A percentile compares a stretch with the other conserved stretches of the same genome.
These are phyloP conservation scores for Agrotis ipsilon DNA, from an alignment of 2,888 invertebrate genomes.

Conservation along the genomic window DNA sequence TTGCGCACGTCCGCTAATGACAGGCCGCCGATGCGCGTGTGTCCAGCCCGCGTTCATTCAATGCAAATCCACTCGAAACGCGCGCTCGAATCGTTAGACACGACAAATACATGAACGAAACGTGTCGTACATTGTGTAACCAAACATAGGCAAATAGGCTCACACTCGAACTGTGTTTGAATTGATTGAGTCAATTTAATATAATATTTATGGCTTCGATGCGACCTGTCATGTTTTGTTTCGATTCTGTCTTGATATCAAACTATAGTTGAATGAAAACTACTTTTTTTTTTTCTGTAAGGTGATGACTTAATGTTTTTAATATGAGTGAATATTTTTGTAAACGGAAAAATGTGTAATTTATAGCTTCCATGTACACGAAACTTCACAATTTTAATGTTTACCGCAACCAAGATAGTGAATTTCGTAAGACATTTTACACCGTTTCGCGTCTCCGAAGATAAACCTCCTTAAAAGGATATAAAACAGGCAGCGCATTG, in stretches of 20 bases:
- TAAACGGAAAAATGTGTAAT: constrained; percentile 24
- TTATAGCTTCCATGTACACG: constrained; percentile 40
- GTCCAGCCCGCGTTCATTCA: constrained; percentile 89
- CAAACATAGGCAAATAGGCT: constrained; percentile 56
- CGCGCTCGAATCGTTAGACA: constrained; percentile 79
- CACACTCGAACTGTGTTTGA: constrained; percentile 52
- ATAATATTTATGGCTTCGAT: constrained; percentile 52
- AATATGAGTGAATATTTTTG: neutral
- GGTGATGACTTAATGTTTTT: constrained; percentile 25
- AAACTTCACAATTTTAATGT: constrained; percentile 39
- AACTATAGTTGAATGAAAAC: constrained; percentile 17
- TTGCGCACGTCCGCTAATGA: constrained; percentile 88
- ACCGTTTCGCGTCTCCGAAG: constrained; percentile 45
- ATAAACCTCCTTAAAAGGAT: constrained; percentile 61
- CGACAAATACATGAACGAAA: constrained; percentile 69
- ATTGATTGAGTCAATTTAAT: constrained; percentile 63
- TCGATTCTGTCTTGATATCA: constrained; percentile 29
- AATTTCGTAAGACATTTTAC: constrained; percentile 44
- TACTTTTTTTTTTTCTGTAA: constrained; percentile 1
- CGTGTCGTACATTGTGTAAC: constrained; percentile 64
- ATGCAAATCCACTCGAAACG: constrained; percentile 82
- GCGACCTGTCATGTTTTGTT: constrained; percentile 52
- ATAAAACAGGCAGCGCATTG: constrained; percentile 54
- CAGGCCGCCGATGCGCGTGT: constrained; percentile 85
- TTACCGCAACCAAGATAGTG: constrained; percentile 29